Evolutionary conservation across 2,797 vertebrate genomes (phyloP), one percentile per base, ranked within the genome.

Genomic region (Antennarius maculatus): DNA sequence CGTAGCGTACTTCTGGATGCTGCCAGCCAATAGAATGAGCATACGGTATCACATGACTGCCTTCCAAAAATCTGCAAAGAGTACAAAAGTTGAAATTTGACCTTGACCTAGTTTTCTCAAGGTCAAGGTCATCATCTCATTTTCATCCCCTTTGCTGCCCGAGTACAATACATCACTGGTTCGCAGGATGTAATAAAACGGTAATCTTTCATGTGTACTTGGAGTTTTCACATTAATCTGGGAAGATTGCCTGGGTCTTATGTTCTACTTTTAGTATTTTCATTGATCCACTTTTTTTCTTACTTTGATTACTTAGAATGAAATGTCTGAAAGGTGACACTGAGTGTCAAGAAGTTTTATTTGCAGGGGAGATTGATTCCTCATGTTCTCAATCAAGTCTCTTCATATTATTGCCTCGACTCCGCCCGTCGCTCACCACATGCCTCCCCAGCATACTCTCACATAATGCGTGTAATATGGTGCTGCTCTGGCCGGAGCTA

Each of bases 361-460:
- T 81, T 82, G 60, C 39, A 73, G 61, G 68, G 15, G 61, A 78
- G 73, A 90, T 61, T 0, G 59, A 65, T 29, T 62, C 81, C 79
- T 75, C 51, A 57, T 77, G 68, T 68, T 84, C 16, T 61, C 59
- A 53, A 59, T 82, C 75, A 62, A 66, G 63, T 74, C 78, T 50
- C 45, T 51, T 48, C 15, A 23, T 59, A 49, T 77, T 65, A 69
- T 51, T 80, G 62, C 66, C 57, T 8, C 18, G 14, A 34, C 67
- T 69, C 66, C 51, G 64, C 68, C 74, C 17, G 51, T 69, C 79
- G 75, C 59, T 82, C 77, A 71, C 48, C 13, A 66, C 14, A 47
- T 6, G 27, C 29, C 45, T n/a, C 48, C 52, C 61, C 47, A 68
- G 62, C 59, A 58, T 3, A 59, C 45, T 53, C 53, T 34, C 55